Base-by-base conservation (phyloP, 2,797 vertebrate genomes). In the Lophius americanus region DNA sequence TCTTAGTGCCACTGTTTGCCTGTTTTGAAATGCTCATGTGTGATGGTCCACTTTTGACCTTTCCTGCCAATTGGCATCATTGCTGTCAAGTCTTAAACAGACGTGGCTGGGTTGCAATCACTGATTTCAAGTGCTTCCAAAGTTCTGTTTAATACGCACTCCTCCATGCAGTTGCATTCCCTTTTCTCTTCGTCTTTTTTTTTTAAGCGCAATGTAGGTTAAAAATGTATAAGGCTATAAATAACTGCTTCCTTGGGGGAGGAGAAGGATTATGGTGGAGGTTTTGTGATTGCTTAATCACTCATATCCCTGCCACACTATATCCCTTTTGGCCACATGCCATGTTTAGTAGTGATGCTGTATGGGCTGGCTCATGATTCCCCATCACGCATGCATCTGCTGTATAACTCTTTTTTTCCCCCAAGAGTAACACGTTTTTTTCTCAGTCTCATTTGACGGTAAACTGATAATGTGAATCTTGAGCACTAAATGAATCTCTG, bases 181-280 rank as follows among this genome's bases (percentile, higher is more conserved):
- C 52, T 61, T 64, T 64, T 60, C 48, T 66, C 44, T 13, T 13
- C 59, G 68, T 44, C 47, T 76, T 89, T 84, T 88, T 88, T 75
- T 76, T 81, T 79, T 76, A 48, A 52, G 64, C 75, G 75, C 71
- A 79, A 89, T 85, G 75, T 88, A 83, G 87, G 86, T 90, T 89
- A 86, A 88, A 92, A 91, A 92, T 91, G 80, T 81, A 83, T 75
- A 68, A 71, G 54, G 75, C 84, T 87, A 87, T 92, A 90, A 92
- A 92, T 91, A 90, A 79, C 74, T 48, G 47, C 73, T 82, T 85
- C 75, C 83, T 78, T 39, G 11, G 68, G 78, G 82, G 72, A 68
- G 74, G 77, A 63, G 84, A 39, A 81, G 77, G 84, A 85, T 90
- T 87, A 88, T 83, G 63, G 77, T 58, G 51, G 60, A 79, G 83